These are phyloP conservation scores for Fistularia tabacaria DNA, from an alignment of 2,797 vertebrate species.

Conservation along the genomic window DNA sequence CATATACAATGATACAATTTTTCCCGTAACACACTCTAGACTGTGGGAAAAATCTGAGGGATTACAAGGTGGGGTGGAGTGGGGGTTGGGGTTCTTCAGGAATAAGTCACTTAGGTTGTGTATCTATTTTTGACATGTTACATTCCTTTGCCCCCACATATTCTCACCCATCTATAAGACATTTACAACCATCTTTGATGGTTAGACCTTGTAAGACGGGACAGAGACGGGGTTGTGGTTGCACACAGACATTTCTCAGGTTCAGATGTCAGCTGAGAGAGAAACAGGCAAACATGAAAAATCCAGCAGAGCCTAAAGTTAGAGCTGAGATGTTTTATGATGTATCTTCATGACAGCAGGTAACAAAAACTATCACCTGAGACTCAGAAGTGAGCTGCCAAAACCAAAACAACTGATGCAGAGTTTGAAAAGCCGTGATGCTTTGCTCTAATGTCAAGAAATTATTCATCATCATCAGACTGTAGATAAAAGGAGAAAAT, in stretches of 20 bases:
- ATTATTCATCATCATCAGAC: too few species aligned
- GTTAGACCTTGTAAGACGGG: slow-evolving; percentile 63
- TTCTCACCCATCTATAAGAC: slow-evolving; percentile 83
- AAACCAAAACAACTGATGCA: slow-evolving; percentile 45
- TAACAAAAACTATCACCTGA: slow-evolving; percentile 69
- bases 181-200: slow-evolving; percentile 83
- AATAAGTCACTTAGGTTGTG: slow-evolving; percentile 58
- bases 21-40: not conserved
- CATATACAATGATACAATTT: too few species aligned
- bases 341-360: slow-evolving; percentile 64
- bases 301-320: slow-evolving; percentile 67
- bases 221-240: slow-evolving; percentile 62
- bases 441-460: too few species aligned
- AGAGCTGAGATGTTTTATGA: slow-evolving; percentile 61
- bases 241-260: slow-evolving; percentile 78
- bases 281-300: slow-evolving; percentile 79
- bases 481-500: too few species aligned
- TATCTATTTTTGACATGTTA: slow-evolving; percentile 81
- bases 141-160: slow-evolving; percentile 77
- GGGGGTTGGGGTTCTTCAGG: slow-evolving; percentile 41
- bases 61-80: slow-evolving; percentile 23
- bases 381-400: slow-evolving; percentile 44
- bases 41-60: slow-evolving; percentile 26
- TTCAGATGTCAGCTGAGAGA: slow-evolving; percentile 75
- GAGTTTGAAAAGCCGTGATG: not conserved